A percentile compares a stretch with the other conserved stretches of the same genome.
phyloP scores from a whole-genome alignment of 2,113 vertebrate species.

The Labeo catla region DNA sequence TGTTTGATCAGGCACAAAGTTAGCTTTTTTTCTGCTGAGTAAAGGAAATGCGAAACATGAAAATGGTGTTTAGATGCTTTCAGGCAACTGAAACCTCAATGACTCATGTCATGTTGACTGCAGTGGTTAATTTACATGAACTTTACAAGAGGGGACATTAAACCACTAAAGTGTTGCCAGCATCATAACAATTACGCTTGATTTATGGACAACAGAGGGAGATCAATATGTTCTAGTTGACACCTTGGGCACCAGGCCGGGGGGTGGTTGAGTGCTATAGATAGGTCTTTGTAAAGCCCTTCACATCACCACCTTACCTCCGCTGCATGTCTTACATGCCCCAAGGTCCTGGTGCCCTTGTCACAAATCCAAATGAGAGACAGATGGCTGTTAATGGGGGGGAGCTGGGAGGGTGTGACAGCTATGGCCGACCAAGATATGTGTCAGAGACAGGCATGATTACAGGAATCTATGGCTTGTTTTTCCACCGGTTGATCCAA shows the following conservation, averaged over 20 bases:
- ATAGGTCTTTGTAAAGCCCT: slow-evolving; percentile 59
- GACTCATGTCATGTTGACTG: slow-evolving; percentile 3
- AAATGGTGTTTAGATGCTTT: slow-evolving; percentile 26
- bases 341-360: slow-evolving; percentile 62
- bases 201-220: slow-evolving; percentile 49
- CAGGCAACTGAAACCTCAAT: slow-evolving; percentile 14
- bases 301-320: slow-evolving; percentile 57
- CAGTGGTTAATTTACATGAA: slow-evolving; percentile 15
- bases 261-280: slow-evolving; percentile 46
- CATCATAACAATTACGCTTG: slow-evolving; percentile 49
- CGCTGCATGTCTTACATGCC: slow-evolving; percentile 53
- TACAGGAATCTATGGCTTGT: slow-evolving; percentile 27
- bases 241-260: slow-evolving; percentile 15
- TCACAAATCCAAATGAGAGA: slow-evolving; percentile 61
- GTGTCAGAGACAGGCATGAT: slow-evolving; percentile 26
- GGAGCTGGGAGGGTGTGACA: slow-evolving; percentile 41
- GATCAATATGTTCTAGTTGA: slow-evolving; percentile 49
- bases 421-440: slow-evolving; percentile 30
- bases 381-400: slow-evolving; percentile 60
- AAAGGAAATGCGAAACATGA: not conserved
- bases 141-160: slow-evolving; percentile 20
- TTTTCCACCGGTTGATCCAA: slow-evolving; percentile 47
- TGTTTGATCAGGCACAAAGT: not conserved
- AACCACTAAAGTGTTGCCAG: slow-evolving; percentile 24
- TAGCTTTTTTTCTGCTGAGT: not conserved